These are phyloP conservation scores for Semnornis frantzii DNA, from an alignment of 2,113 vertebrate genomes.

Conservation along the genomic window DNA sequence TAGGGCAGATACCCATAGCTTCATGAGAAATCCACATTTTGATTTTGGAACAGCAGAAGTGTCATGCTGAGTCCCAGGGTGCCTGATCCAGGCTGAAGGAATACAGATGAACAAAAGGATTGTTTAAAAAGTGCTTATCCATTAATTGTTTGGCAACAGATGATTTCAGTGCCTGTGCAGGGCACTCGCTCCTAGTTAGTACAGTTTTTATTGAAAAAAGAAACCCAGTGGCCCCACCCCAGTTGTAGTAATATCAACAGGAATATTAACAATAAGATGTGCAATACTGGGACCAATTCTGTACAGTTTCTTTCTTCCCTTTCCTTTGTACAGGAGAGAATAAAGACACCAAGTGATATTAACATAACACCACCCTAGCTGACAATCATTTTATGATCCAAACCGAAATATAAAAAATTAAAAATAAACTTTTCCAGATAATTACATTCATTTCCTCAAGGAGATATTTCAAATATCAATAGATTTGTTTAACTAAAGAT, in stretches of 20 bases:
- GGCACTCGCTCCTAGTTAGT: background rate
- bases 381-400: background rate
- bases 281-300: background rate
- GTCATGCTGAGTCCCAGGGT: background rate
- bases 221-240: background rate
- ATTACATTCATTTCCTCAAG: background rate
- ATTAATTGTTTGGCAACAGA: background rate
- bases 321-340: background rate
- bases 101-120: background rate
- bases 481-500: background rate
- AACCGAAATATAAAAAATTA: background rate
- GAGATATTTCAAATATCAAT: background rate
- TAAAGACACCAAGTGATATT: background rate
- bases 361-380: background rate
- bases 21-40: background rate
- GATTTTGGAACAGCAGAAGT: background rate
- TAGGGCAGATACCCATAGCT: background rate
- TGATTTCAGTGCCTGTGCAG: background rate
- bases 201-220: background rate
- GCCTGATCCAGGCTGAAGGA: background rate
- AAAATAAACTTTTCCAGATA: background rate
- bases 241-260: background rate
- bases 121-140: background rate
- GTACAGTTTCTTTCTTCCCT: background rate
- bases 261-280: background rate